Base-by-base conservation (phyloP, 2,797 vertebrate genomes). In the Ceryle rudis region DNA sequence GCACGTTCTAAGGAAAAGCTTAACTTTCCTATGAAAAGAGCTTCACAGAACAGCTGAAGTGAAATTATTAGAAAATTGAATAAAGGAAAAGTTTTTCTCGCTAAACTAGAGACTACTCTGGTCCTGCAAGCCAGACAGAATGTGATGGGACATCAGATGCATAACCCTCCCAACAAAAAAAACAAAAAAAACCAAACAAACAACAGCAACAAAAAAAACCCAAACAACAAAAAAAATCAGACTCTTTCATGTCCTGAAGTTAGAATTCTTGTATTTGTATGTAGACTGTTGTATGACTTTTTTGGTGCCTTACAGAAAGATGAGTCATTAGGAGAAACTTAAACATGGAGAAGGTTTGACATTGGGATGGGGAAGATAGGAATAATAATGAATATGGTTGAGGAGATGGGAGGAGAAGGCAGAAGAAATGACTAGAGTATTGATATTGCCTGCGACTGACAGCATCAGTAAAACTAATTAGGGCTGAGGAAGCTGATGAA, bases 391-490 rank as follows among this genome's bases (percentile, higher is more conserved):
- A 80, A 74, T 78, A 90, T 28, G 44, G 37, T 52, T 89, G 86
- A 91, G 39, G 70, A 90, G 51, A 77, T 90, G 70, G 82, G 80
- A 93, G 85, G 85, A 85, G 66, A 79, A 95, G 35, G 64, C 28
- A 84, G 64, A 86, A 81, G 35, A 83, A 39, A 65, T 64, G 69
- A 75, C 79, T 87, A 26, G 72, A 77, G 44, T 86, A 77, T 70
- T 96, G 72, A 73, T 85, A 81, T 22, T 89, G 21, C 29, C 64
- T 64, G 46, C 6, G 0, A 85, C 81, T 78, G 72, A 79, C 91
- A 93, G 88, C 52, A 44, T 66, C 74, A 67, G 73, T 67, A 92
- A 94, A 93, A 93, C 55, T 94, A 91, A 96, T 94, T 92, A 88
- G 26, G 44, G 37, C 57, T 73, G 78, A 81, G 47, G 70, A 94